Conservation (phyloP, 1,140 invertebrate genomes). For the Anadara kagoshimensis region DNA sequence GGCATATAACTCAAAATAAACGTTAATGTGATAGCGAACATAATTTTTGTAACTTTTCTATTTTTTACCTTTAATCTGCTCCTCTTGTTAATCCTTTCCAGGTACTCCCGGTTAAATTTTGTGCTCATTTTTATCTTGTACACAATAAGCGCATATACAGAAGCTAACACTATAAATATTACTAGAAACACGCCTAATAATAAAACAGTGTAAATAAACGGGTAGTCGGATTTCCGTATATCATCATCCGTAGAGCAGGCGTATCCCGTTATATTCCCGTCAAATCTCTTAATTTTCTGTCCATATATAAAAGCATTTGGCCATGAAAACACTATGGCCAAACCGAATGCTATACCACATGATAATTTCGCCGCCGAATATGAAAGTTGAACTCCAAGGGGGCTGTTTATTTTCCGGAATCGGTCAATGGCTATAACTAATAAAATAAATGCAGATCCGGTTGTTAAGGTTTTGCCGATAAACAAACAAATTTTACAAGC, state of each 20-base stretch:
- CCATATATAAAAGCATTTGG: constrained; percentile 39
- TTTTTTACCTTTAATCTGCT: no score
- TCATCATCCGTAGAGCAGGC: constrained; percentile 36
- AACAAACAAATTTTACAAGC: constrained; percentile 34
- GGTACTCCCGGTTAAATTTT: constrained; percentile 8
- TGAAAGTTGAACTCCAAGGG: constrained; percentile 19
- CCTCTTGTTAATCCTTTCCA: no score
- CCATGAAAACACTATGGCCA: constrained; percentile 32
- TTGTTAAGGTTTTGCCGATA: constrained; percentile 24
- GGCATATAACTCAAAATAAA: constrained; percentile 37
- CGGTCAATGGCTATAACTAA: constrained; percentile 31
- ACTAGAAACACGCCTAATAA: constrained; percentile 27
- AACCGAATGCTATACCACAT: constrained; percentile 17
- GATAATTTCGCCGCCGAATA: constrained; percentile 17
- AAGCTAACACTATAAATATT: constrained; percentile 26
- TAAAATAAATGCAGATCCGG: constrained; percentile 40
- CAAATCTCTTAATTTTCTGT: constrained; percentile 16
- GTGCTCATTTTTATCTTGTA: constrained; percentile 5
- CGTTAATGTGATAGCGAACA: constrained; percentile 29
- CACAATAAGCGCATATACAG: constrained; percentile 24
- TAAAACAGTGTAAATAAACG: constrained; percentile 32
- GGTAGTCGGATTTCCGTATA: constrained; percentile 27
- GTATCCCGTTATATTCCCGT: constrained; percentile 36
- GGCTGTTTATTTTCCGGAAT: constrained; percentile 34
- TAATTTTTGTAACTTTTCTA: constrained; percentile 31